phyloP scores from a whole-genome alignment of 2,113 vertebrate species.

The Corythornis madagascariensis region DNA sequence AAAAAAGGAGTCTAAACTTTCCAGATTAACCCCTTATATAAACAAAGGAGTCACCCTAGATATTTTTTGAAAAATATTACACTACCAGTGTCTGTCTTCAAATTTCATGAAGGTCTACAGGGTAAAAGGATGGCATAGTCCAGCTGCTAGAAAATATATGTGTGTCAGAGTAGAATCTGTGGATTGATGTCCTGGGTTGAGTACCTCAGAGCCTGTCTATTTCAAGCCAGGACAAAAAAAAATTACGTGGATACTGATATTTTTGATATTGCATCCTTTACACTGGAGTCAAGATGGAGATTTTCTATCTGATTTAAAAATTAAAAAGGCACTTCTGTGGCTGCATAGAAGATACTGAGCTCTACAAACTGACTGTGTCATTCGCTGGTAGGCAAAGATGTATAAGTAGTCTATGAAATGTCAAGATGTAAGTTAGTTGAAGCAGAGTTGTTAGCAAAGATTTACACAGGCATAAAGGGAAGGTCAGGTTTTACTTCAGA shows the following conservation, averaged over 20 bases:
- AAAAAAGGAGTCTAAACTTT: neutral
- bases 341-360: neutral
- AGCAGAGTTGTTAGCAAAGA: neutral
- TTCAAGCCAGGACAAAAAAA: constrained; percentile 11
- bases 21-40: neutral
- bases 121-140: neutral
- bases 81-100: neutral
- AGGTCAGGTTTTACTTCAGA: neutral
- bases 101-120: neutral
- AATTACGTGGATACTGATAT: constrained; percentile 44
- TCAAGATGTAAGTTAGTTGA: neutral
- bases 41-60: neutral
- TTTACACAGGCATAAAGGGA: neutral
- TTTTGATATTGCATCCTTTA: constrained; percentile 25
- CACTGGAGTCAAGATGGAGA: neutral
- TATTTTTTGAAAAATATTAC: neutral
- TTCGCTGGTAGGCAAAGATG: neutral
- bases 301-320: constrained; percentile 17
- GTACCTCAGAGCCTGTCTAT: neutral
- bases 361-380: neutral
- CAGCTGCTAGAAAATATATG: neutral
- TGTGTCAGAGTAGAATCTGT: neutral
- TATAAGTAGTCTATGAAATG: neutral
- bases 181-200: neutral
- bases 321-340: constrained; percentile 23